Conservation (phyloP, 1,140 invertebrate genomes). For the Ips typographus region DNA sequence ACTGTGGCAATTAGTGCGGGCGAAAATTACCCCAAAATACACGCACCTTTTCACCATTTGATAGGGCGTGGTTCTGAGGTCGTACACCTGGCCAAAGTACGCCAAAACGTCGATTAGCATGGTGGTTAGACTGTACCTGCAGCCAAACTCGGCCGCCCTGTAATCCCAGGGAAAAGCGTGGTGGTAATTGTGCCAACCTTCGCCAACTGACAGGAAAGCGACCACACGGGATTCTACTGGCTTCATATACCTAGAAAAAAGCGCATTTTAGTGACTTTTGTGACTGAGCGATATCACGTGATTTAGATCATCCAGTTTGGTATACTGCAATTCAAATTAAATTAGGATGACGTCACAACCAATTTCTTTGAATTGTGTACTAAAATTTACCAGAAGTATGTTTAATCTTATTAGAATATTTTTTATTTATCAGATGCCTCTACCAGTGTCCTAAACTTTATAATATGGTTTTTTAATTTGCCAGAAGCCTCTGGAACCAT, state of each 20-base stretch:
- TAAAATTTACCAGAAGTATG: no score
- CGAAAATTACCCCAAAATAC: neutral
- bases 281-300: no score
- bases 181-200: conserved; percentile 79
- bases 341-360: no score
- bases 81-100: conserved; percentile 64
- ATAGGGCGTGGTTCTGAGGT: conserved; percentile 59
- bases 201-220: conserved; percentile 59
- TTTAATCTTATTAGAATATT: no score
- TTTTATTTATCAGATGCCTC: no score
- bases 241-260: conserved; percentile 56
- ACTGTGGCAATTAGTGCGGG: neutral
- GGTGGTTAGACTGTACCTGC: conserved; percentile 56
- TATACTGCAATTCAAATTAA: no score
- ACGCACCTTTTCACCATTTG: conserved; percentile 56
- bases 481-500: no score
- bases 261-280: no score
- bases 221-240: conserved; percentile 65
- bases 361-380: no score
- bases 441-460: no score
- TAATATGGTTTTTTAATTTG: no score
- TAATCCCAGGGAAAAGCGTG: conserved; percentile 78
- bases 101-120: conserved; percentile 58
- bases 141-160: conserved; percentile 64
- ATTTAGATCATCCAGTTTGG: no score